Base-by-base conservation (phyloP, 2,888 invertebrate species). In the Troides aeacus region DNA sequence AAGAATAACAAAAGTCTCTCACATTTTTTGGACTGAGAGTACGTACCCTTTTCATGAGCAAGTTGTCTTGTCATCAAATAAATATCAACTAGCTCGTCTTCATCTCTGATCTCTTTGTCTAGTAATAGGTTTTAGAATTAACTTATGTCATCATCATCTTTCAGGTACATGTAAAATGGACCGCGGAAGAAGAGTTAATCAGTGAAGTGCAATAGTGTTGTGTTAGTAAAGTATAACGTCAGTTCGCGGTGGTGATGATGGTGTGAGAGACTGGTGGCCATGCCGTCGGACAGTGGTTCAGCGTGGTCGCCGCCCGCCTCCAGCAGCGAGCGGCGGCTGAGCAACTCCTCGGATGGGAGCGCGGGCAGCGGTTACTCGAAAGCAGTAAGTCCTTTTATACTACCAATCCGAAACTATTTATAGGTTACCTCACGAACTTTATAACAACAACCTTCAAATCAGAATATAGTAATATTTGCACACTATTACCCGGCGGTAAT, bases 261-360 rank as follows among this genome's bases (percentile, higher is more conserved):
- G 87, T 88, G 90, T 90, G 89, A 89, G 81, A 86, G 83, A 79
- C 83, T 79, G 81, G 73, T 80, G 81, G 84, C 79, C 79, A 92
- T 92, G 92, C 92, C 92, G 77, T 92, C 92, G 77, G 92, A 92
- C 82, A 90, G 89, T 82, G 90, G 91, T 73, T 85, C 89, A 79
- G 86, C 89, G 81, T 91, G 92, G 91, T 86, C 91, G 82, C 92
- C 92, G 82, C 91, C 91, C 75, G 90, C 92, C 72, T 85, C 87
- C 79, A 88, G 85, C 79, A 88, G 86, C 81, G 92, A 92, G 83
- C 84, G 92, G 83, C 88, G 92, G 74, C 83, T 92, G 77, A 92
- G 92, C 83, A 92, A 92, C 87, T 92, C 92, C 67, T 90, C 90
- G 71, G 92, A 92, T 88, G 92, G 92, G 77, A 90, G 90, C 81